Base-by-base conservation (phyloP, 2,113 vertebrate genomes). In the Amazona vittata region DNA sequence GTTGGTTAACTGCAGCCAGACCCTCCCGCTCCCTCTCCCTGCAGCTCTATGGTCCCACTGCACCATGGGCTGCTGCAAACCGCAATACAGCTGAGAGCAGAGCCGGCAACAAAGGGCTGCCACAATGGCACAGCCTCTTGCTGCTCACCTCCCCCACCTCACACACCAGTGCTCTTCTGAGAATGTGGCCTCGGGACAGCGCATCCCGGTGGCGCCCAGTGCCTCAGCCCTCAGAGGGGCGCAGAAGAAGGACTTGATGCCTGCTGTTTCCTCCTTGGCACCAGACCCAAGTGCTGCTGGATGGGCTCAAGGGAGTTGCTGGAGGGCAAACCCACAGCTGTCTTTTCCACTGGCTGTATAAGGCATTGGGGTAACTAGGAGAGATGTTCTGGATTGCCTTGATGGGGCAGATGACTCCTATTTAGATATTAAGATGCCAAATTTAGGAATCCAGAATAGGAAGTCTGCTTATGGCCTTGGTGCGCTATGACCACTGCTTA, bases 361-460 rank as follows among this genome's bases (percentile, higher is more conserved):
- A 88, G 59, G 75, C 16, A 1, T 44, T 77, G 46, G n/a, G 86
- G 59, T 95, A 94, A 86, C 91, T 59, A 37, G 49, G 68, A 94
- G 67, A 94, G 59, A 86, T 77, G 53, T 31, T 62, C 79, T 86
- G 86, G 59, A 59, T 92, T 77, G 83, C 73, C 60, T 46, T 70
- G 44, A 68, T 78, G n/a, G 68, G 49, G n/a, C 79, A 92, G 76
- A 92, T 77, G 44, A 83, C 44, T 93, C 86, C 76, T 89, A 81
- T 95, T 96, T 94, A 63, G 44, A 41, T 83, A 89, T 74, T 86
- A 90, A 0, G 1, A 92, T 93, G 83, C 76, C 88, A 39, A 63
- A 5, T 86, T 93, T 77, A 90, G 86, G 79, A 83, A 90, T 69
- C 49, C 94, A 86, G 77, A 80, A 69, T 70, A 90, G 89, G 88